Base-by-base conservation (phyloP, 2,888 invertebrate genomes). In the Aromia moschata region DNA sequence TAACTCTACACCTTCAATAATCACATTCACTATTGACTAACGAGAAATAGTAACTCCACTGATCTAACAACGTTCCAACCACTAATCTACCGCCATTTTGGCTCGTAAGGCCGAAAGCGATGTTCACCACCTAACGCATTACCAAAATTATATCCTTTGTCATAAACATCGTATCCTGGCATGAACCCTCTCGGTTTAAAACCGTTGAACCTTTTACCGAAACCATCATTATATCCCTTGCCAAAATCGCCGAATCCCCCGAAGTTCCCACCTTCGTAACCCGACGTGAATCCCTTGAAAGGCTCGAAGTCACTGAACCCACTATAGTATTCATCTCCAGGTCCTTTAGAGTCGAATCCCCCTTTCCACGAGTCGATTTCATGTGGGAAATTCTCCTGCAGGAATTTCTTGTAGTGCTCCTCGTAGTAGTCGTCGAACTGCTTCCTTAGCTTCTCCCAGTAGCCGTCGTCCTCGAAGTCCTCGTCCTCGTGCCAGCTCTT, bases 391-490 rank as follows among this genome's bases (percentile, higher is more conserved):
- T 18, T 1, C 1, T 49, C 15, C 2, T 36, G 25, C 15, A 49
- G 38, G 2, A 49, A 11, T 25, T 49, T 10, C 5, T 15, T 11
- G 14, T 38, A 38, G 5, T 38, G 14, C 4, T 49, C 38, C 3
- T 49, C 11, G 15, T 49, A 49, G 14, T 38, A 38, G 2, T 20
- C 15, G 12, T 49, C 38, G 12, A 49, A 49, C 3, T 49, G 5
- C 2, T 25, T 25, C 17, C 36, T 38, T 1, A 49, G 12, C 5
- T 25, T 38, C n/a, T 38, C 20, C 49, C 49, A 49, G n/a, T 38
- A 38, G 1, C n/a, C 25, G n/a, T 30, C 14, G 14, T 16, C 5
- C n/a, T 18, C n/a, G 5, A 17, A 10, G n/a, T 12, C 38, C 15
- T 37, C 7, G 25, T 20, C 14, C 9, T 43, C 10, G 9, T 43